Conservation (phyloP, 2,888 invertebrate genomes). For the Diadromus collaris region DNA sequence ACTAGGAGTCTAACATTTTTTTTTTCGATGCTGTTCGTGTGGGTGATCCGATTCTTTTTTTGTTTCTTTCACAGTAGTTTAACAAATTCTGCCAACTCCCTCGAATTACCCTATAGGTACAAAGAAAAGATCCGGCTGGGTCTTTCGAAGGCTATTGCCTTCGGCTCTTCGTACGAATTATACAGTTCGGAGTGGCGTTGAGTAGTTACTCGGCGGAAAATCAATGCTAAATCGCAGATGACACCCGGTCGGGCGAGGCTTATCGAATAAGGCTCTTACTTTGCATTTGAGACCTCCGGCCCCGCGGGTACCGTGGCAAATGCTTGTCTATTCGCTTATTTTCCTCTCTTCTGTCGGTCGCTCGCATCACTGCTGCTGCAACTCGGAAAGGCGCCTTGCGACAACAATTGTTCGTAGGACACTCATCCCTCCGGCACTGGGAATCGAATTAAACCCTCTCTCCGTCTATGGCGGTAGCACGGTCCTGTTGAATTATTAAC, state of each 20-base stretch:
- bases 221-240: slow-evolving; percentile 59
- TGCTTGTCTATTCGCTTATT: slow-evolving; percentile 8
- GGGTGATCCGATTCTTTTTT: neutral
- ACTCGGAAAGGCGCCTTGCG: slow-evolving; percentile 23
- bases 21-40: neutral
- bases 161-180: slow-evolving; percentile 15
- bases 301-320: slow-evolving; percentile 26
- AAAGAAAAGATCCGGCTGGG: slow-evolving; percentile 2
- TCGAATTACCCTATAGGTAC: neutral
- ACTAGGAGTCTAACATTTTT: neutral
- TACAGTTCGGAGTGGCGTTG: slow-evolving; percentile 36
- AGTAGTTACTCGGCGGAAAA: slow-evolving; percentile 41
- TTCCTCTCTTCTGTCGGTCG: slow-evolving; percentile 14
- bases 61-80: neutral
- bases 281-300: slow-evolving; percentile 52
- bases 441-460: slow-evolving; percentile 42
- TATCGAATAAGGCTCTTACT: slow-evolving; percentile 58
- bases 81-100: neutral
- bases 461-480: slow-evolving; percentile 2
- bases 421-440: slow-evolving; percentile 22
- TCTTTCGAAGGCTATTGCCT: slow-evolving; percentile 27
- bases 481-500: slow-evolving; percentile 52
- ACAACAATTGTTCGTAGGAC: slow-evolving; percentile 46
- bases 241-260: slow-evolving; percentile 47
- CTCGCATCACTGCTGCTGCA: slow-evolving; percentile 24